phyloP scores from a whole-genome alignment of 2,888 invertebrate genomes.

The Linyphia triangularis region DNA sequence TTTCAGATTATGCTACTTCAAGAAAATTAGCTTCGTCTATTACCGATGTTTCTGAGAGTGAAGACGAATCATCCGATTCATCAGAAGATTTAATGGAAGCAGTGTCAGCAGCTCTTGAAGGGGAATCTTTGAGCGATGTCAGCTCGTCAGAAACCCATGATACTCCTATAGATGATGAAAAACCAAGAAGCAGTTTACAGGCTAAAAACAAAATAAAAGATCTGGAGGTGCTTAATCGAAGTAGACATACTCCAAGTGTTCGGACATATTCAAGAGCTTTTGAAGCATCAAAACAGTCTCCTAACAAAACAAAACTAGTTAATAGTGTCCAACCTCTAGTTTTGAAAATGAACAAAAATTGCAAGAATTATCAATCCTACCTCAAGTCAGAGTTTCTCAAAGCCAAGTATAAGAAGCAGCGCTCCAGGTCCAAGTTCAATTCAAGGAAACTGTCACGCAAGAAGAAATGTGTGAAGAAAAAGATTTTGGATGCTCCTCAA shows the following conservation, averaged over 20 bases:
- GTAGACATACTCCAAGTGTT: background rate
- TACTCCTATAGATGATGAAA: too few relatives aligned
- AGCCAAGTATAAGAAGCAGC: background rate
- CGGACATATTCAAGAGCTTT: background rate
- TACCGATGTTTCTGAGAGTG: background rate
- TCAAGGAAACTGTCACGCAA: background rate
- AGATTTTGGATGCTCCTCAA: background rate
- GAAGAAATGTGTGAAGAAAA: background rate
- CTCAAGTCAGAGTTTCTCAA: conserved; percentile 19
- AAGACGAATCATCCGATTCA: background rate
- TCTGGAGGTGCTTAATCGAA: background rate
- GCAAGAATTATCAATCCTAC: conserved; percentile 4
- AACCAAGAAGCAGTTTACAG: background rate
- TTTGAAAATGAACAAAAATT: conserved; percentile 10
- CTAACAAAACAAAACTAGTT: background rate
- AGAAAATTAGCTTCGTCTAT: background rate
- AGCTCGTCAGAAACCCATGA: too few relatives aligned
- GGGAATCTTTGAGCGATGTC: too few relatives aligned
- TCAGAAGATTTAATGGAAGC: background rate
- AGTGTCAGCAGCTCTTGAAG: too few relatives aligned
- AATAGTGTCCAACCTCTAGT: conserved; percentile 22
- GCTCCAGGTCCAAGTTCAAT: background rate
- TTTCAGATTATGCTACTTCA: too few relatives aligned
- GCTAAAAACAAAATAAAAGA: background rate
- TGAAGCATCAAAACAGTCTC: background rate